Evolutionary conservation across 1,140 invertebrate species (phyloP), one percentile per base, ranked within the genome.

Genomic region (Planococcus citri): DNA sequence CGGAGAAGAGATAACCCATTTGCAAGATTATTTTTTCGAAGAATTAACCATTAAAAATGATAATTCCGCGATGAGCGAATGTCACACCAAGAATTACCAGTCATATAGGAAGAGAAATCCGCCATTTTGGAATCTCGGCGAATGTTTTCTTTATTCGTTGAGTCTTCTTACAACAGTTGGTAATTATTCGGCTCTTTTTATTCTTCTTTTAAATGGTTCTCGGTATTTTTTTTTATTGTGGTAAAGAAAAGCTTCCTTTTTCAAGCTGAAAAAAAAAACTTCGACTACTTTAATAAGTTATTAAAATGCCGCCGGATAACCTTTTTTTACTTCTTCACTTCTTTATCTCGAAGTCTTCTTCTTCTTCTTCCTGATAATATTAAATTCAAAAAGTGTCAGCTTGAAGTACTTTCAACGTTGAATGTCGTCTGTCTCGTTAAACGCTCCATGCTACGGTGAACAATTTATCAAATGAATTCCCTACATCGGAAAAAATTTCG

Each of bases 111-210:
- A 88, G 74, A 64, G 22, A 9, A 64, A 27, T 64, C 60, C 21
- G 60, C 60, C 60, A 25, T 64, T 64, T 64, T 97, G 92, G 92
- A 91, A 88, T 41, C 94, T 95, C 78, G 88, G 92, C 67, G 89
- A 90, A 37, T 91, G 92, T 73, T 92, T 96, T 78, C 84, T 97
- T 17, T 98, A 98, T 79, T 95, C 93, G 20, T 82, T 97, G 61
- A 97, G 95, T 27, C 86, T 97, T 61, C 95, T 97, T 73, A 97
- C 94, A 2, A 97, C 94, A 68, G 96, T 97, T 74, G 94, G 94
- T 96, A 80, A 87, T 86, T 83, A 27, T 72, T 9, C 12, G 9
- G 2, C 17, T 51, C 17, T 51, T 51, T 51, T 51, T 9, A 9
- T 51, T 51, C 6, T 51, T 51, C 41, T 12, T 33, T 33, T 3